Evolutionary conservation across 2,888 invertebrate species (phyloP), one percentile per base, ranked within the genome.

Genomic region (Scelioninae gen. 2): DNA sequence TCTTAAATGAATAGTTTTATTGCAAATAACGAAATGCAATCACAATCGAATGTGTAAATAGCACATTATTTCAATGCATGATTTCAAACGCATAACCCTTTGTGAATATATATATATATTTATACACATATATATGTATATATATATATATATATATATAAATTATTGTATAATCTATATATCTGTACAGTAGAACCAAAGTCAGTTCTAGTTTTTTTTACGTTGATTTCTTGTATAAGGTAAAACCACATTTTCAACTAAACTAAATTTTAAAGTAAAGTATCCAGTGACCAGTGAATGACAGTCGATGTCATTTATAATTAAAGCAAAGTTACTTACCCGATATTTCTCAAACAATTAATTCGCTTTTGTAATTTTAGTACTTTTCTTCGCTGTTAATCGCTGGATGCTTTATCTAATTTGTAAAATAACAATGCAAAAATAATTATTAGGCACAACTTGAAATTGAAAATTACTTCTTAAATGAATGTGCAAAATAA

Each of bases 111-210:
- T 37, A 60, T 25, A 60, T 11, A 60, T 45, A n/a, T n/a, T n/a
- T n/a, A 46, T 28, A 28, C 28, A 45, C 15, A n/a, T 46, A 46
- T 46, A 46, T 46, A n/a, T 46, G 16, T 39, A 35, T 11, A 35
- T 35, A 35, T 35, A 35, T n/a, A n/a, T n/a, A n/a, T n/a, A n/a
- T n/a, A 53, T 64, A 64, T 64, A 35, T 52, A 52, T 43, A 53
- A 37, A 73, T 79, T 78, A 77, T 79, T 76, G 67, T 78, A 79
- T 79, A 78, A 71, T 78, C 76, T 80, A 79, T 76, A 74, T 80
- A 83, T 81, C 83, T 85, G 83, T 84, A 84, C 84, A 84, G 75
- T 67, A 80, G 78, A 82, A 82, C 81, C 78, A 57, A 25, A 79
- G 76, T 76, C 70, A 74, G 71, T 76, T 79, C 77, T 74, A 63